Base-by-base conservation (phyloP, 2,797 vertebrate genomes). In the Tauraco hartlaubi region DNA sequence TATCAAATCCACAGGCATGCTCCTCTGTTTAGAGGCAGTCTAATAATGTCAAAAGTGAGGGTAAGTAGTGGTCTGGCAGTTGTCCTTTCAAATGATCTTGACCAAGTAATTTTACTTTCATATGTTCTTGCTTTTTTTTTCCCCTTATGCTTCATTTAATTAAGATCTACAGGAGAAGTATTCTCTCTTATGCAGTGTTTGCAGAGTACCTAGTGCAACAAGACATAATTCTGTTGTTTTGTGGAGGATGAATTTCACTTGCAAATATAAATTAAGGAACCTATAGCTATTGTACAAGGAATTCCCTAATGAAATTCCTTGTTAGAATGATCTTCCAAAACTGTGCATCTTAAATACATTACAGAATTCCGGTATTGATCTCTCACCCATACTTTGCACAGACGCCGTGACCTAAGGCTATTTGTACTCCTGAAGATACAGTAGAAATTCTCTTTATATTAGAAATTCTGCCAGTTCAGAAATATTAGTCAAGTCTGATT, bases 391-490 rank as follows among this genome's bases (percentile, higher is more conserved):
- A 1, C 15, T 54, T 80, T 22, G 17, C 13, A 18, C 7, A 5
- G 0, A 0, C 9, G 7, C 1, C 5, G 3, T 11, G 17, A 49
- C 31, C 39, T 63, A 35, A 35, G 31, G 28, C 13, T 55, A 8
- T 69, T n/a, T 37, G 8, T 41, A 78, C 22, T n/a, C 21, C 62
- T 90, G 51, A 46, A 81, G 74, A 62, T 37, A 23, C 19, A 86
- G 49, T 1, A 52, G 21, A 68, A 81, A 43, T 61, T 67, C 15
- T 89, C 31, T 9, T 85, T 12, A 1, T 33, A 9, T 13, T 61
- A 54, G 11, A 64, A 72, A 58, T 73, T 23, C 20, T 48, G 4
- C 8, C 19, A 33, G 23, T 66, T 82, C 26, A 79, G 18, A 51
- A 72, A 37, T 37, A 18, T 37, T 86, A 64, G 23, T 69, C 11